These are phyloP conservation scores for Brenthis hecate DNA, from an alignment of 2,888 invertebrate genomes.

Conservation along the genomic window DNA sequence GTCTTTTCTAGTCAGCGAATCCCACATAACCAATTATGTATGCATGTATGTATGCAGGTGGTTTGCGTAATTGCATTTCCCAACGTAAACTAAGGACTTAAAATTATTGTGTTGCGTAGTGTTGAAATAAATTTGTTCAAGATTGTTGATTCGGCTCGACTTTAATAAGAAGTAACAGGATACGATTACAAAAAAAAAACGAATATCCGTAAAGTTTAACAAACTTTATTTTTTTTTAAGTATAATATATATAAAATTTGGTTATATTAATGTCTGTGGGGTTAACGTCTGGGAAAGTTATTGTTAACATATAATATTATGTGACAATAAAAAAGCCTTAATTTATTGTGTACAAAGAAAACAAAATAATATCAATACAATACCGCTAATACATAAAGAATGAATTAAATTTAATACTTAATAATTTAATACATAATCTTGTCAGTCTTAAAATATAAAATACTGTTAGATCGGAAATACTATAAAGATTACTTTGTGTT, in stretches of 20 bases:
- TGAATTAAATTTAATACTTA: conserved; percentile 71
- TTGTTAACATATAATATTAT: conserved; percentile 35
- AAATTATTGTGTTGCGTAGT: no score
- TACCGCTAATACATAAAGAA: conserved; percentile 65
- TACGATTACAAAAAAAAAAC: conserved; percentile 35
- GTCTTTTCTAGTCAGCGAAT: no score
- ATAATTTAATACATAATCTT: conserved; percentile 70
- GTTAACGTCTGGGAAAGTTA: conserved; percentile 35
- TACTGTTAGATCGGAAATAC: conserved; percentile 68
- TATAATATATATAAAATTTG: conserved; percentile 70
- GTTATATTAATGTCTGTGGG: conserved; percentile 68
- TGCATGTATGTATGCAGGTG: no score
- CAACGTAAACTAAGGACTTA: no score
- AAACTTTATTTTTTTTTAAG: conserved; percentile 65
- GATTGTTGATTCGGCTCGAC: no score
- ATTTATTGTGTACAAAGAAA: conserved; percentile 47
- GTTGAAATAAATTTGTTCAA: no score
- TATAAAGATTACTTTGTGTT: conserved; percentile 29
- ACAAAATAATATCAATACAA: conserved; percentile 58
- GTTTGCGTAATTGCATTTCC: no score
- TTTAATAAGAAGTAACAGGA: no score
- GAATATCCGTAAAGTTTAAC: conserved; percentile 56
- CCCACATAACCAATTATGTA: no score
- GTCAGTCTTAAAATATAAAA: conserved; percentile 80
- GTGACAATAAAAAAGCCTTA: conserved; percentile 57